Evolutionary conservation across 2,888 invertebrate species (phyloP).

Genomic region (Drosophila prostipennis): DNA sequence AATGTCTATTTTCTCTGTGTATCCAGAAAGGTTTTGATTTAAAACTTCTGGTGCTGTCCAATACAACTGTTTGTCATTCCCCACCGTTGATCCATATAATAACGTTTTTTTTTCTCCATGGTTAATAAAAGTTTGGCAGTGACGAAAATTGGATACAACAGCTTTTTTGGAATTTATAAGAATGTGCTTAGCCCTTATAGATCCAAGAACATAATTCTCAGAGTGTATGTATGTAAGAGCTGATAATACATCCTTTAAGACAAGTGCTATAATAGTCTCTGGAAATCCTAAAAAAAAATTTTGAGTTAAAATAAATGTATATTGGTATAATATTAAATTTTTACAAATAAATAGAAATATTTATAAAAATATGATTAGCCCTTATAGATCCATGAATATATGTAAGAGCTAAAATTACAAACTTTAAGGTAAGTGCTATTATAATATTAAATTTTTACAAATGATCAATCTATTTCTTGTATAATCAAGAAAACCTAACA

Average conservation of each 20-base stretch:
- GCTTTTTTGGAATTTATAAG: constrained; percentile 89
- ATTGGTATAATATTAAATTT: too few species aligned
- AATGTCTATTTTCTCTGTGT: constrained; percentile 94
- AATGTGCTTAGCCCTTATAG: constrained; percentile 93
- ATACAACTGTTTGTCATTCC: constrained; percentile 87
- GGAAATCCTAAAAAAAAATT: constrained; percentile 87
- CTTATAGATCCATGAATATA: too few species aligned
- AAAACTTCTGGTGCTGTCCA: constrained; percentile 97
- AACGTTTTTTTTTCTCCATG: constrained; percentile 89
- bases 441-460: too few species aligned
- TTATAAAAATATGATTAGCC: too few species aligned
- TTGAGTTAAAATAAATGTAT: background rate
- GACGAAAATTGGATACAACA: constrained; percentile 91
- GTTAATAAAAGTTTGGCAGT: constrained; percentile 89
- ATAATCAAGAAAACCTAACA: too few species aligned
- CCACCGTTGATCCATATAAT: constrained; percentile 91
- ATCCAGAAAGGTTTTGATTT: constrained; percentile 94
- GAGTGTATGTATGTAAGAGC: constrained; percentile 94
- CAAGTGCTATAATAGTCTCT: constrained; percentile 91
- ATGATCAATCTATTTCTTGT: too few species aligned
- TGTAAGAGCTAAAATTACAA: too few species aligned
- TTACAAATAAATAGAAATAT: too few species aligned
- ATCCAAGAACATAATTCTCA: constrained; percentile 93
- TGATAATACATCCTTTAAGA: constrained; percentile 90
- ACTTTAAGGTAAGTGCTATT: too few species aligned